Evolutionary conservation across 2,797 vertebrate genomes (phyloP), one percentile per base, ranked within the genome.

Genomic region (Chaetodon trifasciatus): DNA sequence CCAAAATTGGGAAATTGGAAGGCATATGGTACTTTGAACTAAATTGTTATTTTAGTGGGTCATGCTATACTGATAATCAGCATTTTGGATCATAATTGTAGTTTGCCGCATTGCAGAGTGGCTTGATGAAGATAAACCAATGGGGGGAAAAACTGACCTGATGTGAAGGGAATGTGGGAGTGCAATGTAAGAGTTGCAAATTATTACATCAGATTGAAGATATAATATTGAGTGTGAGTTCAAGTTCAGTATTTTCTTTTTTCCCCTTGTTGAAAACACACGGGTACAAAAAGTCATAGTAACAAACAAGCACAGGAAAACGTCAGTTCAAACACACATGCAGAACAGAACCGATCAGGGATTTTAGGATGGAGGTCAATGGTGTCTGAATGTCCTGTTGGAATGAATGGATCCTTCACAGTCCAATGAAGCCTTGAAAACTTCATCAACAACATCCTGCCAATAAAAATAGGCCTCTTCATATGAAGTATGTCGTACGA

Each of bases 301-400:
- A 53, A 50, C 50, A 84, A 77, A 76, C 68, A 82, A 40, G 15
- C 24, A 7, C 0, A 60, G 10, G 4, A 9, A 65, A 62, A 57
- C 60, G 21, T 40, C 13, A 57, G 69, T 62, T 50, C 46, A 13
- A 4, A 78, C 52, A 57, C 39, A 44, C 62, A 92, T 93, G 52
- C 23, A 37, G 7, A 86, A 91, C 81, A 93, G 93, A 91, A 92
- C 88, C 89, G 94, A 95, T 37, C 3, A 23, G 4, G n/a, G 15
- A 7, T 49, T 76, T 76, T n/a, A 23, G 37, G 21, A 57, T 15
- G 13, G 58, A 58, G 40, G 63, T 79, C 60, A 32, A 32, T 52
- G 37, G 67, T 75, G 81, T 83, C 71, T 60, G 10, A 23, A 83
- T 86, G 64, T 81, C 73, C 56, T 71, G 49, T 44, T 86, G 68